These are phyloP conservation scores for Cnemophilus loriae DNA, from an alignment of 2,113 vertebrate genomes.

Conservation along the genomic window DNA sequence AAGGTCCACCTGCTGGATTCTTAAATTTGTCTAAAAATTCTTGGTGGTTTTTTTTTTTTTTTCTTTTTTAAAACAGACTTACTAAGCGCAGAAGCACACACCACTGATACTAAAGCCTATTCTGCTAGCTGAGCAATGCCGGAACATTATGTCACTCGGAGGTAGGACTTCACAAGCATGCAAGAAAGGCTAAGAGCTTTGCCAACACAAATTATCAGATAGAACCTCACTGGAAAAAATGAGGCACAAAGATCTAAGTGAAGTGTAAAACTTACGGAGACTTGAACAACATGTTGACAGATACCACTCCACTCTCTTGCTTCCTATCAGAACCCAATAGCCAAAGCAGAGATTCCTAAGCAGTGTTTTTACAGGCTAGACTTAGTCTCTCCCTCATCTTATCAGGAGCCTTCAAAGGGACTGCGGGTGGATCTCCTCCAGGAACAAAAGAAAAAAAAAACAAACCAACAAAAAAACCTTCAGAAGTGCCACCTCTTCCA, in stretches of 20 bases:
- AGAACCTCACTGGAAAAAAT: conserved; percentile 53
- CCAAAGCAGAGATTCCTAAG: conserved; percentile 32
- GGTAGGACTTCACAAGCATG: background rate
- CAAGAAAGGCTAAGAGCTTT: conserved; percentile 21
- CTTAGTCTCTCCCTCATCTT: conserved; percentile 36
- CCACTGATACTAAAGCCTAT: background rate
- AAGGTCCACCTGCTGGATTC: background rate
- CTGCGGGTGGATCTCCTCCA: conserved; percentile 52
- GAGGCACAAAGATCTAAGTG: conserved; percentile 29
- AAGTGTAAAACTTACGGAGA: conserved; percentile 22
- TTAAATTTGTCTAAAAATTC: background rate
- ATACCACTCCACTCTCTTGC: conserved; percentile 44
- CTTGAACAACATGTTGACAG: conserved; percentile 56
- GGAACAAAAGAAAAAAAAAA: background rate
- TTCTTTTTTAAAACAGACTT: background rate
- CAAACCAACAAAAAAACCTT: background rate
- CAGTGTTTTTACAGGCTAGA: conserved; percentile 27
- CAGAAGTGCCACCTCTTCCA: conserved; percentile 34
- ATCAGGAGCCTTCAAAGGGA: conserved; percentile 54
- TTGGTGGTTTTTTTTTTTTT: background rate
- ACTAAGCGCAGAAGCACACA: background rate
- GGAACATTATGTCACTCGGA: background rate
- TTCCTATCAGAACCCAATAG: conserved; percentile 25
- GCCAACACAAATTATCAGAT: conserved; percentile 45
- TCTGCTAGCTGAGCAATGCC: background rate